phyloP scores from a whole-genome alignment of 2,113 vertebrate species.

The Poeciliopsis turrubarensis region DNA sequence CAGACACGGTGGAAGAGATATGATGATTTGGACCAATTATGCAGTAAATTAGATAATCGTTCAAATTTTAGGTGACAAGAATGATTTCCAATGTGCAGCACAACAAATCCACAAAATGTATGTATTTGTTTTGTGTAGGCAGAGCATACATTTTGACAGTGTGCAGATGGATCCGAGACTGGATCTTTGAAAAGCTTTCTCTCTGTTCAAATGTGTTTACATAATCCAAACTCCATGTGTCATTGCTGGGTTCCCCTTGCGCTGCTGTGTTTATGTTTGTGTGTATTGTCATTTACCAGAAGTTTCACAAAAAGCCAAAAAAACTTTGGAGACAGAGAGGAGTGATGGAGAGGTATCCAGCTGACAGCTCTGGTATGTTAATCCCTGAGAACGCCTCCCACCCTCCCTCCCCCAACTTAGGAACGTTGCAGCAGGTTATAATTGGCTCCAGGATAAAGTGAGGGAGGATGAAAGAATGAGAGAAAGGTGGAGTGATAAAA shows the following conservation, averaged over 20 bases:
- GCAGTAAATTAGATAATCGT: not conserved
- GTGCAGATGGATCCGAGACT: not conserved
- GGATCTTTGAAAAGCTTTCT: too few species aligned
- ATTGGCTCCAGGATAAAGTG: conserved; percentile 61
- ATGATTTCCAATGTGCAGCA: not conserved
- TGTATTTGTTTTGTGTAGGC: not conserved
- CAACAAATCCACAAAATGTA: not conserved
- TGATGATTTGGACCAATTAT: not conserved
- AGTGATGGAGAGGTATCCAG: conserved; percentile 48
- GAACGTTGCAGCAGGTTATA: conserved; percentile 62
- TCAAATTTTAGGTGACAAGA: not conserved
- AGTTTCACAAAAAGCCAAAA: conserved; percentile 27
- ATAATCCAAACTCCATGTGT: not conserved
- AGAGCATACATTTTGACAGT: not conserved
- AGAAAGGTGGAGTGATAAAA: conserved; percentile 39
- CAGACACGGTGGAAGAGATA: not conserved
- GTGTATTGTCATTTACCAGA: not conserved
- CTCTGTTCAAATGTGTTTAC: not conserved
- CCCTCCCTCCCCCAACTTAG: conserved; percentile 34
- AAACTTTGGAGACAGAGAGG: conserved; percentile 17
- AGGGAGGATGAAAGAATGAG: conserved; percentile 58
- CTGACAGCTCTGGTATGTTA: conserved; percentile 70
- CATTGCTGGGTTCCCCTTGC: not conserved
- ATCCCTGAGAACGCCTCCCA: conserved; percentile 58
- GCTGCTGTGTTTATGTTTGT: not conserved